Percentiles rank a stretch among this genome's conserved stretches.
phyloP scores from a whole-genome alignment of 2,888 invertebrate genomes.

The Chrysolina americana region DNA sequence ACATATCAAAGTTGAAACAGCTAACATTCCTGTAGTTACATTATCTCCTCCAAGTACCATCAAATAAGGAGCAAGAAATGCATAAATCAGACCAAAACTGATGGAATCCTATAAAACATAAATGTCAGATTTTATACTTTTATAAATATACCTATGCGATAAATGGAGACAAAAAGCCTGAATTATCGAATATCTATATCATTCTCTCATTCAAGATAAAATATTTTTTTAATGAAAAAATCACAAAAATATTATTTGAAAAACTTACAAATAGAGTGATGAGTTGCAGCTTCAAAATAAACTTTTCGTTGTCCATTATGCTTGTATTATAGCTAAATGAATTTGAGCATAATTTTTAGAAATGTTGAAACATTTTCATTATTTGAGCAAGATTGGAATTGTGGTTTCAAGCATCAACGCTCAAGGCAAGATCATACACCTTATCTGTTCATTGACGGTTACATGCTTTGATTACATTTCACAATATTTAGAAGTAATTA shows the following conservation, averaged over 20 bases:
- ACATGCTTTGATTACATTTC: slow-evolving; percentile 14
- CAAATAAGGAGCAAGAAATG: slow-evolving; percentile 53
- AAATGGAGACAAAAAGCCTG: not conserved
- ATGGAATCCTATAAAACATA: slow-evolving; percentile 50
- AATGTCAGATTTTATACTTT: not conserved
- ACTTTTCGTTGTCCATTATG: slow-evolving; percentile 33
- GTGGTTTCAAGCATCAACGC: slow-evolving; percentile 29
- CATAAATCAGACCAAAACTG: slow-evolving; percentile 53
- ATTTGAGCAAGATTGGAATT: slow-evolving; percentile 6
- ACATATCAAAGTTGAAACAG: slow-evolving; percentile 45
- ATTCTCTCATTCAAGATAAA: not conserved
- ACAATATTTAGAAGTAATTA: slow-evolving; percentile 11
- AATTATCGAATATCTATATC: not conserved
- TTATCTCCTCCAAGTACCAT: slow-evolving; percentile 50
- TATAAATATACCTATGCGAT: not conserved
- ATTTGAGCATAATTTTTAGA: not conserved
- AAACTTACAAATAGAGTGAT: slow-evolving; percentile 49
- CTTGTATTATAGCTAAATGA: not conserved
- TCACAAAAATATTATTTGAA: not conserved
- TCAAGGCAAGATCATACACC: slow-evolving; percentile 14
- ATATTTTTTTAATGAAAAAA: slow-evolving; percentile 4
- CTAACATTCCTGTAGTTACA: slow-evolving; percentile 48
- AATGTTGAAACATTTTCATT: slow-evolving; percentile 1
- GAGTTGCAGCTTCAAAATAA: slow-evolving; percentile 44
- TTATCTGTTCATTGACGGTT: slow-evolving; percentile 18